Evolutionary conservation across 2,888 invertebrate species (phyloP), one percentile per base, ranked within the genome.

Genomic region (Lumbricus terrestris): DNA sequence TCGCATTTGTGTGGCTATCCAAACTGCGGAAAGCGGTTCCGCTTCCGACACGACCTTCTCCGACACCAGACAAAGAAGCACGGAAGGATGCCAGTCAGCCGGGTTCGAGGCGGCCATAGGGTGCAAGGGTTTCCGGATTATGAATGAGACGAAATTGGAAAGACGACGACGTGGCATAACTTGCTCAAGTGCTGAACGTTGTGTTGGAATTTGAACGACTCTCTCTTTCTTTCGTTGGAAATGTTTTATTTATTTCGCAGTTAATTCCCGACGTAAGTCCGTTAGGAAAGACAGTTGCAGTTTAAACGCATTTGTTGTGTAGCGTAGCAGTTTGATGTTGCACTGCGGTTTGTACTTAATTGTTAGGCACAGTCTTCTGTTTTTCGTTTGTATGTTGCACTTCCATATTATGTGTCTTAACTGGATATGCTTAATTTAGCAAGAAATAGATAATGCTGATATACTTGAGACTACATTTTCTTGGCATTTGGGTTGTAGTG

Each of bases 1-100:
- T 90, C 89, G 69, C 91, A 88, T 82, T 82, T 96, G 95, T 89
- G 95, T 40, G 88, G 83, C 93, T 92, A 91, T 93, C 88, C 88
- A 6, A 82, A 88, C 88, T 90, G 90, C 33, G 47, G 47, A 42
- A 90, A 90, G 88, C 42, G 90, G 92, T 54, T 93, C 37, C 20
- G 94, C 94, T 89, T 92, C 91, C 23, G 94, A 90, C 40, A 92
- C 90, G 33, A 93, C 92, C 37, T 91, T 89, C 13, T 90, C 40
- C 85, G 88, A 23, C 90, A 90, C n/a, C 90, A 90, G 88, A 90
- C 90, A 16, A 90, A 90, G 54, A 90, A 90, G 34, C 90, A 90
- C 37, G 90, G 90, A 16, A 47, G 90, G 35, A 38, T 20, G 29
- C 90, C 90, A 13, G 88, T 88, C 23, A 20, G 40, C 38, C 40